Percentiles rank a stretch among this genome's conserved stretches.
These are phyloP conservation scores for Herminia tarsipennalis DNA, from an alignment of 2,888 invertebrate genomes.

Conservation along the genomic window DNA sequence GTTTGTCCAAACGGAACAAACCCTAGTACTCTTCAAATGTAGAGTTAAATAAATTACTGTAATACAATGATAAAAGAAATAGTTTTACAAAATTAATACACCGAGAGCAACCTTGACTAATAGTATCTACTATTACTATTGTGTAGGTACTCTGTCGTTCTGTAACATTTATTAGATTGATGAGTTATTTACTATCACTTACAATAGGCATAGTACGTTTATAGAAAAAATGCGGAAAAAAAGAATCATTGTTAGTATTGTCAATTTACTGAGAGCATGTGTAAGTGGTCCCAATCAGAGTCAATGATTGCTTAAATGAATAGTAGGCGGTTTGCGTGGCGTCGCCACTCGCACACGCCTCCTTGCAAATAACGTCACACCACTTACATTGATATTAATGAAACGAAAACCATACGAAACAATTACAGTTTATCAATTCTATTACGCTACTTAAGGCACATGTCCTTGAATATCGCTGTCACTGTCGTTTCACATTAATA, in stretches of 20 bases:
- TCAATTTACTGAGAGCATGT: slow-evolving; percentile 40
- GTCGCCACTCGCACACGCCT: slow-evolving; percentile 64
- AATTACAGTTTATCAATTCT: slow-evolving; percentile 25
- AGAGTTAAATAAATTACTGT: too few species aligned
- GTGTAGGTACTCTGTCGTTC: neutral
- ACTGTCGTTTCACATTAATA: too few species aligned
- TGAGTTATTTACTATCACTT: neutral
- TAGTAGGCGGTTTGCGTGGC: slow-evolving; percentile 56
- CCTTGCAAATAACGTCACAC: slow-evolving; percentile 58
- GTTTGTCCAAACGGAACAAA: too few species aligned
- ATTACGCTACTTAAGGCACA: slow-evolving; percentile 12
- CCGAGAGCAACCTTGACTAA: too few species aligned
- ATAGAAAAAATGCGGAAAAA: slow-evolving; percentile 18
- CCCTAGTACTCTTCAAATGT: too few species aligned
- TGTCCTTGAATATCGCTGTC: too few species aligned
- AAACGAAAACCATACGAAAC: slow-evolving; percentile 28
- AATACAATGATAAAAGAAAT: too few species aligned
- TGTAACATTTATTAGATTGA: too few species aligned
- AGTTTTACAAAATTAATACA: too few species aligned
- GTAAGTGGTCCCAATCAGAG: slow-evolving; percentile 71
- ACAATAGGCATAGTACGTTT: neutral
- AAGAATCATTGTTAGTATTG: slow-evolving; percentile 37
- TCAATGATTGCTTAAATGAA: slow-evolving; percentile 77
- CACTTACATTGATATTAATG: slow-evolving; percentile 24
- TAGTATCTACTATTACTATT: too few species aligned